Percentiles rank a stretch among this genome's conserved stretches.
These are phyloP conservation scores for Aphodius granarius DNA, from an alignment of 2,888 invertebrate genomes.

Conservation along the genomic window DNA sequence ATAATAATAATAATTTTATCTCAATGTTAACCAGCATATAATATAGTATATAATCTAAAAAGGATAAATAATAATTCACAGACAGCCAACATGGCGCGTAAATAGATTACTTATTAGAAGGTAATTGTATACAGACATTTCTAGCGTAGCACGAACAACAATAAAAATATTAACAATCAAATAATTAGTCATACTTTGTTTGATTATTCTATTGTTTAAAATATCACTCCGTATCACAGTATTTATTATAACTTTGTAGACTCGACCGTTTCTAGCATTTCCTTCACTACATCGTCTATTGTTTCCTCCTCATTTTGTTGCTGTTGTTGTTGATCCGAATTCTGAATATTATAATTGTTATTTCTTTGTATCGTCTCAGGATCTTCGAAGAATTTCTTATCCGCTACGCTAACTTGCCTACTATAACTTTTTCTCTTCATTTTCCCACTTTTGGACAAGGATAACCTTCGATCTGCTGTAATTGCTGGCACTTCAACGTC, in stretches of 20 bases:
- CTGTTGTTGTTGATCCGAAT: neutral
- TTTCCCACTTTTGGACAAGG: slow-evolving; percentile 39
- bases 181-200: neutral
- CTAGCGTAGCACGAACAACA: neutral
- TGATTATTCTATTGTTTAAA: neutral
- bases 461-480: slow-evolving; percentile 33
- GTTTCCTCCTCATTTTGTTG: slow-evolving; percentile 20
- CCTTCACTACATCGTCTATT: slow-evolving; percentile 25
- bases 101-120: no score
- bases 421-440: slow-evolving; percentile 35
- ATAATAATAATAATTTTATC: neutral
- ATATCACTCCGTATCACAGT: neutral
- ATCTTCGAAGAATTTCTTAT: slow-evolving; percentile 17
- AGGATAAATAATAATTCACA: neutral
- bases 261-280: slow-evolving; percentile 24
- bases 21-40: neutral
- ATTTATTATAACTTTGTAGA: slow-evolving; percentile 16
- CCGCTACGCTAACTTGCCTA: slow-evolving; percentile 22
- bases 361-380: slow-evolving; percentile 1
- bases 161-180: neutral
- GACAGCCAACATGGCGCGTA: neutral
- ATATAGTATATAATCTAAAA: neutral
- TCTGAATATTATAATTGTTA: slow-evolving; percentile 4
- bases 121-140: no score
- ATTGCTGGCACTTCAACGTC: slow-evolving; percentile 26